Evolutionary conservation across 2,888 invertebrate species (phyloP).

Genomic region (Alloscopus bannaensis): DNA sequence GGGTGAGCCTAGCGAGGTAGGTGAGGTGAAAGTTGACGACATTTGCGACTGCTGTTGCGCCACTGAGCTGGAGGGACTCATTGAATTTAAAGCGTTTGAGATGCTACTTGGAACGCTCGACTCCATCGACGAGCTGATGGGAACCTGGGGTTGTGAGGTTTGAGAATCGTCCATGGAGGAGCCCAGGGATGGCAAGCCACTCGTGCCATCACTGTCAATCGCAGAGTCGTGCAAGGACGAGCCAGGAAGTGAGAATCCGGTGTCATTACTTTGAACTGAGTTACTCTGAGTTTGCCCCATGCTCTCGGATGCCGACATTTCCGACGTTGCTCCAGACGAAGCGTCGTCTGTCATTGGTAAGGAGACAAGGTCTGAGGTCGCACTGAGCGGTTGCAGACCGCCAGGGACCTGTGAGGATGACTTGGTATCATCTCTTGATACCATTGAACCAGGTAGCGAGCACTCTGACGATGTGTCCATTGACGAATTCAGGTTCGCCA

Average conservation of each 20-base stretch:
- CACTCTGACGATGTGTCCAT: constrained; percentile 68
- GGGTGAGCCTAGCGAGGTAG: constrained; percentile 50
- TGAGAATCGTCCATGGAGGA: constrained; percentile 65
- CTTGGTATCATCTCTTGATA: constrained; percentile 58
- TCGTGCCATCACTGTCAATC: constrained; percentile 57
- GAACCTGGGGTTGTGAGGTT: constrained; percentile 74
- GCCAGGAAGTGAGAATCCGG: constrained; percentile 56
- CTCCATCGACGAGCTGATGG: constrained; percentile 74
- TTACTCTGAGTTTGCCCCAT: constrained; percentile 55
- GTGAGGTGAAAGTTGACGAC: constrained; percentile 51
- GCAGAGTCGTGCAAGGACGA: constrained; percentile 58
- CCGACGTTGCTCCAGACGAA: constrained; percentile 53
- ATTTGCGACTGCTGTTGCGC: constrained; percentile 69
- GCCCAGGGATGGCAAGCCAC: constrained; percentile 67
- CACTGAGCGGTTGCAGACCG: constrained; percentile 74
- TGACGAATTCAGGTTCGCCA: constrained; percentile 66
- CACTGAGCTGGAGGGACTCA: constrained; percentile 67
- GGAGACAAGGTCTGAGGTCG: constrained; percentile 68
- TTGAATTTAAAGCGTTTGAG: constrained; percentile 74
- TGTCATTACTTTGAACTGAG: constrained; percentile 59
- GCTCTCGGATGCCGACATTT: constrained; percentile 56
- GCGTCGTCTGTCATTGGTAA: constrained; percentile 48
- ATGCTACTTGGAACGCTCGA: constrained; percentile 75
- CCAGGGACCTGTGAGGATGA: constrained; percentile 32
- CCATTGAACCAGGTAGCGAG: constrained; percentile 54